Conservation (phyloP, 2,888 invertebrate species). For the Alloscopus bannaensis region DNA sequence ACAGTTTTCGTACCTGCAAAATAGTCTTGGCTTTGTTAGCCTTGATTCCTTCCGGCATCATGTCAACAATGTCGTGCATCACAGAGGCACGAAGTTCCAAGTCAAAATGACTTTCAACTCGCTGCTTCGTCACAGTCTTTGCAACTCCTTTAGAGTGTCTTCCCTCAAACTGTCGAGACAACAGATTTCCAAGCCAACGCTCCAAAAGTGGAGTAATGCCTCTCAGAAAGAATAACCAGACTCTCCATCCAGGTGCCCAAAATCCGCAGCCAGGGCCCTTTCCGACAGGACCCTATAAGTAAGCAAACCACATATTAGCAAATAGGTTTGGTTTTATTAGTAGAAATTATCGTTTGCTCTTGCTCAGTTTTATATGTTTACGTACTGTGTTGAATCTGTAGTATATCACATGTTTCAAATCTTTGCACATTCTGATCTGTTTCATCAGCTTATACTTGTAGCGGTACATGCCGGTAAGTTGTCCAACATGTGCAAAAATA, state of each 20-base stretch:
- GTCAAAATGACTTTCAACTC: conserved; percentile 99
- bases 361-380: conserved; percentile 69
- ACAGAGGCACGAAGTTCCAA: conserved; percentile 97
- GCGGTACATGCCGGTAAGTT: conserved; percentile 99
- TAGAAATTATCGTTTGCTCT: conserved; percentile 19
- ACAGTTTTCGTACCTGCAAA: conserved; percentile 80
- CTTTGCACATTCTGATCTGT: conserved; percentile 99
- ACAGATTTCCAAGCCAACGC: conserved; percentile 98
- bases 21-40: conserved; percentile 99
- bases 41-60: conserved; percentile 99
- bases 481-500: conserved; percentile 99
- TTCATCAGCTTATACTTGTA: conserved; percentile 99
- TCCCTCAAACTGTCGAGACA: conserved; percentile 99
- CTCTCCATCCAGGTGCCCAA: conserved; percentile 99
- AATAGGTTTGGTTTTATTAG: background rate
- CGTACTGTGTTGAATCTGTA: conserved; percentile 98
- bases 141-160: conserved; percentile 99
- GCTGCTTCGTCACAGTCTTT: conserved; percentile 99
- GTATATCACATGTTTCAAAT: conserved; percentile 98
- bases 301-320: conserved; percentile 25
- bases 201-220: conserved; percentile 98
- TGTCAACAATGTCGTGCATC: conserved; percentile 98
- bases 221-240: conserved; percentile 99
- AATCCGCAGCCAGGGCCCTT: conserved; percentile 99
- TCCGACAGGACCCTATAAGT: conserved; percentile 91